Evolutionary conservation across 2,113 vertebrate genomes (phyloP).

Genomic region (Eleginops maclovinus): DNA sequence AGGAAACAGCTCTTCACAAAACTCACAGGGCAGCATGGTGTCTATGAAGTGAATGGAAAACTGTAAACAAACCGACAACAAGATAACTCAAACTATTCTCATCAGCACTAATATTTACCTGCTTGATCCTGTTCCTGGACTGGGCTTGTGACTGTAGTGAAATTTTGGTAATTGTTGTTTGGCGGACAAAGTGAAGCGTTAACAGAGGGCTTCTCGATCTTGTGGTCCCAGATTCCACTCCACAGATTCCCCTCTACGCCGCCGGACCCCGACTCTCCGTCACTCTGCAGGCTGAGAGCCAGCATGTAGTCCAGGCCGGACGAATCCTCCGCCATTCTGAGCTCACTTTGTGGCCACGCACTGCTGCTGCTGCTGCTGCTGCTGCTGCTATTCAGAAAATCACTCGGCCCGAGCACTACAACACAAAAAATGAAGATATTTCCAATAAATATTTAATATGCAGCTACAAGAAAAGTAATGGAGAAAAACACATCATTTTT

Average conservation of each 20-base stretch:
- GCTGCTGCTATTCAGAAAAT: slow-evolving; percentile 65
- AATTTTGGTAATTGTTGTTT: slow-evolving; percentile 75
- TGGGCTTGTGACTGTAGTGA: slow-evolving; percentile 42
- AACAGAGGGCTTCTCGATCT: slow-evolving; percentile 62
- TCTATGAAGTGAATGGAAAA: slow-evolving; percentile 52
- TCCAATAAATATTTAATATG: background rate
- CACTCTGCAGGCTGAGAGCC: slow-evolving; percentile 91
- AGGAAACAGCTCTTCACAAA: slow-evolving; percentile 96
- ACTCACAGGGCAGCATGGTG: slow-evolving; percentile 94
- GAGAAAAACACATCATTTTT: background rate
- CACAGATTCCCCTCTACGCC: slow-evolving; percentile 71
- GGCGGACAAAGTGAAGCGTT: slow-evolving; percentile 50
- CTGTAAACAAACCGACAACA: slow-evolving; percentile 1
- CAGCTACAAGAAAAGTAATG: background rate
- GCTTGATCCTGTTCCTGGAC: slow-evolving; percentile 62
- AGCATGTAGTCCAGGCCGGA: slow-evolving; percentile 89
- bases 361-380: slow-evolving; percentile 68
- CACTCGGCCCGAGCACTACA: slow-evolving; percentile 74
- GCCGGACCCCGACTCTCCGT: slow-evolving; percentile 76
- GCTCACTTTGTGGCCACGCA: slow-evolving; percentile 67
- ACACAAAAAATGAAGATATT: slow-evolving; percentile 14
- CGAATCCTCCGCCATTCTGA: slow-evolving; percentile 77
- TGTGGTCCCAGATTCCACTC: slow-evolving; percentile 81
- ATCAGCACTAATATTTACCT: slow-evolving; percentile 43
- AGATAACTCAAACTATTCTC: background rate